Percentiles rank a stretch among this genome's conserved stretches.
phyloP scores from a whole-genome alignment of 1,140 invertebrate genomes.

The Rhizoglyphus robini region DNA sequence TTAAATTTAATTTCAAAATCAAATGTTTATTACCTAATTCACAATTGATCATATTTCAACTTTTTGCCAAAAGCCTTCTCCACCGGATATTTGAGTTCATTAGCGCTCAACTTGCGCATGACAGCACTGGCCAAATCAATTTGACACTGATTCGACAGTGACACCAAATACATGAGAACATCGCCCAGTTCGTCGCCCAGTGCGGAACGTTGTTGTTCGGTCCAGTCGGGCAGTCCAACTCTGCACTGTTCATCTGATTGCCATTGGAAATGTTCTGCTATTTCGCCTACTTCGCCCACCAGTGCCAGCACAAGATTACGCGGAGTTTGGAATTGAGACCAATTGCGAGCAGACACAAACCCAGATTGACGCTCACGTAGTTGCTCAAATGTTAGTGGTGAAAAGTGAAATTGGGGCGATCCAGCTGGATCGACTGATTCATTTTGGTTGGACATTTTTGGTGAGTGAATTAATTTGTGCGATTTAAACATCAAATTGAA shows the following conservation, averaged over 20 bases:
- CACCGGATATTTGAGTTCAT: constrained; percentile 36
- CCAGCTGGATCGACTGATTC: too few species aligned
- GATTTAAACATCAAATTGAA: too few species aligned
- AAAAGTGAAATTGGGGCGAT: constrained; percentile 12
- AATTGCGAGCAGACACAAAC: constrained; percentile 37
- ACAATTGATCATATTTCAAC: constrained; percentile 35
- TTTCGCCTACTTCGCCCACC: constrained; percentile 40
- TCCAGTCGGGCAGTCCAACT: constrained; percentile 32
- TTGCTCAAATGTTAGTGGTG: background rate
- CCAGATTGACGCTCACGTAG: constrained; percentile 23
- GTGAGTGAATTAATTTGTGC: too few species aligned
- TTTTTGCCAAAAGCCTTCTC: constrained; percentile 32
- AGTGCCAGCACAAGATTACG: constrained; percentile 39
- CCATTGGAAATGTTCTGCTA: constrained; percentile 37
- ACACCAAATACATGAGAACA: constrained; percentile 36
- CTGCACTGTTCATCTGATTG: constrained; percentile 30
- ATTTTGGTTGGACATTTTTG: too few species aligned
- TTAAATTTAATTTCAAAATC: too few species aligned
- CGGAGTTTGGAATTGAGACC: constrained; percentile 38
- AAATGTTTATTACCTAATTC: too few species aligned
- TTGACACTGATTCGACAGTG: constrained; percentile 36
- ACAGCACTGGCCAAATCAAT: constrained; percentile 36
- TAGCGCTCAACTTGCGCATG: constrained; percentile 33
- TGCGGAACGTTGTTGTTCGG: constrained; percentile 32
- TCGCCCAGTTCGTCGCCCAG: constrained; percentile 38